Evolutionary conservation across 2,797 vertebrate species (phyloP), one percentile per base, ranked within the genome.

Genomic region (Lates japonicus): DNA sequence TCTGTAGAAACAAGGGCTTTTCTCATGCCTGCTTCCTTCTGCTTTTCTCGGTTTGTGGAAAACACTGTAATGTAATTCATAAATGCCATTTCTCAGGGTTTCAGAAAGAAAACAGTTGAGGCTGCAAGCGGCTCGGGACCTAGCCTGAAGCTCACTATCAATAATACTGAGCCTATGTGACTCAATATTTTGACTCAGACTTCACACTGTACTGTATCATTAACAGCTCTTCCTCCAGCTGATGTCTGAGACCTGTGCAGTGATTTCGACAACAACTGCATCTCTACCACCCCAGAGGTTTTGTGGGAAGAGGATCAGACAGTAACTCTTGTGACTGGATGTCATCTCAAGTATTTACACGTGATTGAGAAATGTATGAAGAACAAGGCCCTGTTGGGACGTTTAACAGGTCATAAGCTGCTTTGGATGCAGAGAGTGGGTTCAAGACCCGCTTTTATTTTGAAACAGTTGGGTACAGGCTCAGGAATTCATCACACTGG

Each of bases 131-230:
- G n/a, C n/a, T n/a, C n/a, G n/a, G n/a, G n/a, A n/a, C n/a, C n/a
- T n/a, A n/a, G n/a, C n/a, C n/a, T 70, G 37, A 66, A 46, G 42
- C 49, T 22, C 37, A 74, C 78, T 74, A 82, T 88, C 81, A 82
- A 68, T 82, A 77, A 88, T 81, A 84, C 72, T 46, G 62, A 78
- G 42, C 25, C 60, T 89, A 92, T 92, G 87, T 93, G 90, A 93
- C 83, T 82, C 22, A 76, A 62, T 69, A 76, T 62, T 81, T 60
- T 33, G 68, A 80, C 54, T 68, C 37, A 46, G 44, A 39, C 66
- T 42, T 82, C 59, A 76, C 70, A 39, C 70, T 66, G 51, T 61
- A 41, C 44, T 46, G 35, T 70, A 42, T 76, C 48, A 39, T 74
- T 31, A 78, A 69, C 35, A 80, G 35, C 58, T 57, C 70, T 14